Base-by-base conservation (phyloP, 2,888 invertebrate genomes). In the Hydraecia micacea region DNA sequence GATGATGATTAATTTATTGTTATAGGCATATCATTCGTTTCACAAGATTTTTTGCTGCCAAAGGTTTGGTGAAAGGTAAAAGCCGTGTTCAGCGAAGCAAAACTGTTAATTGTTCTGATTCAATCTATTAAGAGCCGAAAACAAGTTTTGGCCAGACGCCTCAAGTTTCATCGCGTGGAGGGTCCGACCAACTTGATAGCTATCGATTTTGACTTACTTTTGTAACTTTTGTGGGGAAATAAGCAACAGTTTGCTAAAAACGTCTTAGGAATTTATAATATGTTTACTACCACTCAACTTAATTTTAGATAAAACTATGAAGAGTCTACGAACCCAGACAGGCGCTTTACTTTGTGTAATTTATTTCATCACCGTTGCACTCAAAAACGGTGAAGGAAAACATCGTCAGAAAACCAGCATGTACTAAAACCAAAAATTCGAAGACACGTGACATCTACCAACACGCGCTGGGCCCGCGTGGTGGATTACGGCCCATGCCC, bases 81-180 rank as follows among this genome's bases (percentile, higher is more conserved):
- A 71, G 63, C 72, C 36, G 21, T 70, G 72, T 42, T 73, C 79
- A 74, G 1, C 66, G 49, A 78, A 75, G 74, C 55, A 74, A 65
- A 78, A 78, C 75, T 81, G 87, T 75, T 87, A 87, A 87, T 87
- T 87, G 87, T 85, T 79, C 76, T 69, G 79, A 87, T 83, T 85
- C 72, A 81, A 87, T 87, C 70, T 81, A 85, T 85, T 85, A 76
- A 69, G 62, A 79, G 39, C 58, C 75, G 15, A 75, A 86, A 84
- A 85, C 68, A 87, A 87, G 75, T 85, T 87, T 78, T 69, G 60
- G 52, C 62, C 63, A 70, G 82, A 80, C 77, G 69, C 67, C 52
- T 79, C 73, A 77, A 83, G 85, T 87, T 83, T 81, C 77, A 65
- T 81, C 58, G 75, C 66, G 71, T 66, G 71, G 39, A 81, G 73